Conservation (phyloP, 2,797 vertebrate species). For the Paedocypris micromegethes region DNA sequence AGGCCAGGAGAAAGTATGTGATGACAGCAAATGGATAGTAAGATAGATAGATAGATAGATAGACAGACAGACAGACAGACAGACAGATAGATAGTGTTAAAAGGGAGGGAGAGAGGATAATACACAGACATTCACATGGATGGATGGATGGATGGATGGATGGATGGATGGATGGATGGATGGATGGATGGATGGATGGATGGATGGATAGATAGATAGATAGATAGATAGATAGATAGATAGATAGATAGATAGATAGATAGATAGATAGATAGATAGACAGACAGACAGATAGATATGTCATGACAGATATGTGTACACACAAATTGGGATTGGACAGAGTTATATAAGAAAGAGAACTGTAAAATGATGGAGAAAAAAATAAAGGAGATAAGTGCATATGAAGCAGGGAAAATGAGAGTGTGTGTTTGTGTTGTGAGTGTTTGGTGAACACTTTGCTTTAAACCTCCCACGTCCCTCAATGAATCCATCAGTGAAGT, state of each 20-base stretch:
- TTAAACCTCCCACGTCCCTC: constrained; percentile 25
- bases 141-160: too few relatives aligned
- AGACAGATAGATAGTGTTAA: too few relatives aligned
- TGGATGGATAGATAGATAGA: too few relatives aligned
- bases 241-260: not conserved
- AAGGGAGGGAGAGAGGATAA: too few relatives aligned
- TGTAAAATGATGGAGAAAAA: not conserved
- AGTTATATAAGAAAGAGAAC: not conserved
- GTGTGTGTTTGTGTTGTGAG: not conserved
- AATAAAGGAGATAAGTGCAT: not conserved
- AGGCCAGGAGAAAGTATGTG: not conserved
- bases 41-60: not conserved
- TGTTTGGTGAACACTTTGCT: constrained; percentile 17
- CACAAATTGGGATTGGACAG: not conserved
- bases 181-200: too few relatives aligned
- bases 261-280: too few relatives aligned
- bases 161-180: too few relatives aligned
- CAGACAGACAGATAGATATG: too few relatives aligned
- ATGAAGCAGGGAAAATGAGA: not conserved
- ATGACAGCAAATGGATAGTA: not conserved
- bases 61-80: not conserved
- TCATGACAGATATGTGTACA: not conserved
- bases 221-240: not conserved
- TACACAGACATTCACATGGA: too few relatives aligned
- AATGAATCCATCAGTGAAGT: constrained; percentile 42